phyloP scores from a whole-genome alignment of 2,797 vertebrate species.

The Gallinago stenura region DNA sequence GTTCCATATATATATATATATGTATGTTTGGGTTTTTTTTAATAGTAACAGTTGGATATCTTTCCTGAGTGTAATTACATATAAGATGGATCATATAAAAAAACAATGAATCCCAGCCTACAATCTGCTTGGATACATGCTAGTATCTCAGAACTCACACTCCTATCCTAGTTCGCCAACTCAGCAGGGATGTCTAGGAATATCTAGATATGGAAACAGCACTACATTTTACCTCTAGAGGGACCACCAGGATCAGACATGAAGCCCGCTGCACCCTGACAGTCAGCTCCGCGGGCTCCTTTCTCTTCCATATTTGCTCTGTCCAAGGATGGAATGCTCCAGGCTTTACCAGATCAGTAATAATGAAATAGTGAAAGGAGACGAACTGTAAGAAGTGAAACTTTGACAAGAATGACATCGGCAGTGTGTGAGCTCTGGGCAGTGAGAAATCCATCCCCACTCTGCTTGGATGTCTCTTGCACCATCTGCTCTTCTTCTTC shows the following conservation, averaged over 20 bases:
- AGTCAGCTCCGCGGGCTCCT: neutral
- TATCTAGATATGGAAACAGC: neutral
- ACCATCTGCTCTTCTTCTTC: neutral
- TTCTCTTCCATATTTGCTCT: neutral
- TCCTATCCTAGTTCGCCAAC: neutral
- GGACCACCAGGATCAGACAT: slow-evolving; percentile 72
- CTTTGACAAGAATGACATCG: neutral
- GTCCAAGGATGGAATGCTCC: neutral
- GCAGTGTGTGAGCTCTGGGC: neutral
- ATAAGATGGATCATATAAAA: neutral
- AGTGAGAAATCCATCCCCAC: neutral
- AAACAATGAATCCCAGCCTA: neutral
- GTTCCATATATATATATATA: neutral
- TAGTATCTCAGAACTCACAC: neutral
- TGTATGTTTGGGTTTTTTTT: neutral
- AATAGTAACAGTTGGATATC: neutral
- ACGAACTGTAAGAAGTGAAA: neutral
- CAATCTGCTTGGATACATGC: neutral
- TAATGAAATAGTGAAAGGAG: neutral
- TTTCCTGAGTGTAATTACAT: neutral
- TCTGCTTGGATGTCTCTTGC: neutral
- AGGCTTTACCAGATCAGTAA: neutral
- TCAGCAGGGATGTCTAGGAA: neutral
- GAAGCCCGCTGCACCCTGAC: neutral
- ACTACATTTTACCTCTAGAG: slow-evolving; percentile 67